Conservation (phyloP, 2,797 vertebrate genomes). For the Smutsia temminckii region DNA sequence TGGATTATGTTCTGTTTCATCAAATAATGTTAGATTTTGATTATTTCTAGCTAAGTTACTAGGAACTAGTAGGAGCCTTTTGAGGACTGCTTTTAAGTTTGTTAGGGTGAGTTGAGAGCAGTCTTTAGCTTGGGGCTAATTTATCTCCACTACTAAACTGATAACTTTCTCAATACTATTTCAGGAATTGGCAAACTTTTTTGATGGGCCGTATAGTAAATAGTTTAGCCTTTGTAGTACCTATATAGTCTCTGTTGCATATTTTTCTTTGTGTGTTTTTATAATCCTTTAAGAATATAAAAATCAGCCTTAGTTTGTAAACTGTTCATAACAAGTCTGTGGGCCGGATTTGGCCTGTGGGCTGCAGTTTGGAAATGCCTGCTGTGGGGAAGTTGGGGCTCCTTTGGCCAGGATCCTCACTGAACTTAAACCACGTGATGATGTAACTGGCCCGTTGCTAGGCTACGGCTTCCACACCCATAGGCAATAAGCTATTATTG, state of each 20-base stretch:
- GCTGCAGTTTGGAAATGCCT: not conserved
- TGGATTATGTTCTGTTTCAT: slow-evolving; percentile 28
- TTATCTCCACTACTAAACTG: not conserved
- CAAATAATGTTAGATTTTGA: not conserved
- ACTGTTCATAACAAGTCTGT: not conserved
- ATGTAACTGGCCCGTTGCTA: too few relatives aligned
- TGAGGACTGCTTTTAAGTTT: not conserved
- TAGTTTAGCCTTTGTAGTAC: not conserved
- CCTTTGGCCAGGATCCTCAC: too few relatives aligned
- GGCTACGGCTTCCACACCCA: too few relatives aligned
- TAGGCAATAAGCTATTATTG: too few relatives aligned
- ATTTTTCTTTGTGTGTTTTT: not conserved
- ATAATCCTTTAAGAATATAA: not conserved
- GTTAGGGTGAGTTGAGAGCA: not conserved
- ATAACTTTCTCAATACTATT: not conserved
- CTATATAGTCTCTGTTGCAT: not conserved
- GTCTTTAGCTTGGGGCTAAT: not conserved
- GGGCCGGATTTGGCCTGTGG: not conserved
- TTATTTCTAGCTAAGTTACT: not conserved
- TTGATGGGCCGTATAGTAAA: not conserved
- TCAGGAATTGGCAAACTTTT: not conserved
- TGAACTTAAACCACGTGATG: too few relatives aligned
- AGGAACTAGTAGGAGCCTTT: not conserved
- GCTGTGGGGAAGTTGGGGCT: too few relatives aligned
- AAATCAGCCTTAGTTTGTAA: not conserved